Conservation (phyloP, 2,888 invertebrate species). For the Uropetala carovei region DNA sequence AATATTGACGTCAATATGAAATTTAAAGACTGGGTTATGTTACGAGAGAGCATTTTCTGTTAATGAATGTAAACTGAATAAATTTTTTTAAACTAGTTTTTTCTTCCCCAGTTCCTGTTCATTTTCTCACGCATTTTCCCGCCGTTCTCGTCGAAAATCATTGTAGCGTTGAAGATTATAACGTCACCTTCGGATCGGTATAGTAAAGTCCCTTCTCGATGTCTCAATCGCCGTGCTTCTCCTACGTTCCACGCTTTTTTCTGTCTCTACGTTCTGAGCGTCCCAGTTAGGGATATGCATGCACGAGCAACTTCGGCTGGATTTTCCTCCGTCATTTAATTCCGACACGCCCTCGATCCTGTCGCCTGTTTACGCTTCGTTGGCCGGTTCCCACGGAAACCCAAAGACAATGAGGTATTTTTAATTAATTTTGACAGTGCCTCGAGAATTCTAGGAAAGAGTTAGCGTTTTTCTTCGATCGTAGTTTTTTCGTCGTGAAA, state of each 20-base stretch:
- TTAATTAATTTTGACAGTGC: neutral
- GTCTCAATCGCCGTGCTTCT: neutral
- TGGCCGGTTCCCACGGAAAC: neutral
- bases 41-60: too few species aligned
- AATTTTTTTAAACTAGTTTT: too few species aligned
- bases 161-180: too few species aligned
- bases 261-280: neutral
- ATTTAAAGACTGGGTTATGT: too few species aligned
- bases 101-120: too few species aligned
- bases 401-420: neutral
- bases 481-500: neutral
- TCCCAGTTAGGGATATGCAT: constrained; percentile 31
- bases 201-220: neutral
- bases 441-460: neutral
- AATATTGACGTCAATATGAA: too few species aligned
- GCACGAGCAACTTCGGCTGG: neutral
- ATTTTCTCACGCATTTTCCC: too few species aligned
- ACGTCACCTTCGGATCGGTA: too few species aligned
- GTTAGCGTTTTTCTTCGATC: neutral
- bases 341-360: neutral
- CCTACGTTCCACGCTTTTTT: neutral
- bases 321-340: neutral
- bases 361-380: neutral
- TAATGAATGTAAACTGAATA: too few species aligned
- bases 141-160: too few species aligned